A percentile compares a stretch with the other conserved stretches of the same genome.
These are phyloP conservation scores for Rhabdomys dilectus DNA, from an alignment of 2,113 vertebrate species.

Conservation along the genomic window DNA sequence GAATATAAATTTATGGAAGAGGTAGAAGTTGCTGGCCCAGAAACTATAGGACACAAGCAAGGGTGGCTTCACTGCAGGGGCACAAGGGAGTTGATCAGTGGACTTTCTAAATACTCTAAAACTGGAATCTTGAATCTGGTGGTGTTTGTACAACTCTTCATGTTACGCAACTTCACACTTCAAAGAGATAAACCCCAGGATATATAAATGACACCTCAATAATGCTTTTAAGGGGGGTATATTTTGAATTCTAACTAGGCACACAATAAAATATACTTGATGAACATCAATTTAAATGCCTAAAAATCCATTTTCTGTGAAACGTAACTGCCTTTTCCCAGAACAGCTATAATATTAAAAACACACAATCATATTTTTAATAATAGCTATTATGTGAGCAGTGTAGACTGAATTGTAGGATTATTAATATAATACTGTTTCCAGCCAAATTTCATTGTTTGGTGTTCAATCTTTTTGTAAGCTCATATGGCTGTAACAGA, in stretches of 20 bases:
- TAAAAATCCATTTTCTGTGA: conserved; percentile 31
- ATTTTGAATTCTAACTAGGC: not conserved
- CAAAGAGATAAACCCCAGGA: not conserved
- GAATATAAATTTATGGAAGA: not conserved
- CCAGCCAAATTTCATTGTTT: conserved; percentile 3
- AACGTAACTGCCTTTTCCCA: conserved; percentile 39
- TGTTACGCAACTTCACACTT: not conserved
- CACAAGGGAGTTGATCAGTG: not conserved
- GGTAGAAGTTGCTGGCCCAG: not conserved
- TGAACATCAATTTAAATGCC: not conserved
- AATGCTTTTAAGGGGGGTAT: not conserved
- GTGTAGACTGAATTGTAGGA: not conserved
- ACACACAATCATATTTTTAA: conserved; percentile 28
- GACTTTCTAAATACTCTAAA: not conserved
- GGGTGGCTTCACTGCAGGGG: not conserved
- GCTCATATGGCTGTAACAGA: conserved; percentile 4
- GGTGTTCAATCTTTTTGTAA: conserved; percentile 13
- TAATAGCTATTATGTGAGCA: not conserved
- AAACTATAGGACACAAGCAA: not conserved
- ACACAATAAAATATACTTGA: conserved; percentile 5
- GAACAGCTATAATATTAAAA: conserved; percentile 32
- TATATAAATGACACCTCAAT: not conserved
- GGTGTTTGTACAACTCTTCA: not conserved
- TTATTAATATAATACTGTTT: conserved; percentile 55
- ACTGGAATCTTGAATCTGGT: not conserved